Base-by-base conservation (phyloP, 30 jellyfish, hydroid and myxozoan genomes). In the Aurelia coerulea region DNA sequence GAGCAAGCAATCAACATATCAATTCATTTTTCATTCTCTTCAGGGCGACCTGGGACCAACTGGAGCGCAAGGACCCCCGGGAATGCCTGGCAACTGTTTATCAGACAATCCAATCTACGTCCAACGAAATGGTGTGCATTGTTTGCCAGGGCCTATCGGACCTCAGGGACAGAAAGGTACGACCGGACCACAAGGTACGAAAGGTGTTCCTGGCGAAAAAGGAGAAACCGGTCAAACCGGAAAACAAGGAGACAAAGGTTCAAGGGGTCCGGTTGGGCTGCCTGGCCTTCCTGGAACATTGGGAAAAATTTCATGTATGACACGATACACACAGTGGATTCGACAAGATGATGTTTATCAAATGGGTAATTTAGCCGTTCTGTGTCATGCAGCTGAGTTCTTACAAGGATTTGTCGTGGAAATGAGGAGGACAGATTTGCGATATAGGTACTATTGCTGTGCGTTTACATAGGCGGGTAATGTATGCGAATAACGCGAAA, bases 281-380 rank as follows among this genome's bases (percentile, higher is more conserved):
- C 98, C 98, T 14, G 98, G 98, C 14, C 81, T 92, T 13, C 98
- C 98, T 4, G 98, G 98, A 32, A 81, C 96, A 31, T 77, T 83
- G 58, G 98, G 97, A 18, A 84, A 76, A 32, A 82, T 92, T 9
- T 39, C 81, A 5, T 92, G 98, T 76, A 59, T 53, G 71, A 62
- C 84, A 19, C 79, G 91, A n/a, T 92, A 64, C 78, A 76, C 98
- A 5, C 83, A 73, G 16, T 92, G 98, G 98, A 65, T 84, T 3
- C 73, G 90, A 35, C 89, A 79, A 70, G 95, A 83, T 12, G 93
- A 84, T 54, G 62, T 92, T 11, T 87, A 86, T 29, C 90, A 92
- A 37, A 68, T 62, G 71, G 81, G 78, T 15, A 80, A 79, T 29
- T 50, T 76, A 13, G 77, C 88, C 31, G 87, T 92, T 19, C 62